Conservation (phyloP, 2,113 vertebrate species). For the Tetrax tetrax region DNA sequence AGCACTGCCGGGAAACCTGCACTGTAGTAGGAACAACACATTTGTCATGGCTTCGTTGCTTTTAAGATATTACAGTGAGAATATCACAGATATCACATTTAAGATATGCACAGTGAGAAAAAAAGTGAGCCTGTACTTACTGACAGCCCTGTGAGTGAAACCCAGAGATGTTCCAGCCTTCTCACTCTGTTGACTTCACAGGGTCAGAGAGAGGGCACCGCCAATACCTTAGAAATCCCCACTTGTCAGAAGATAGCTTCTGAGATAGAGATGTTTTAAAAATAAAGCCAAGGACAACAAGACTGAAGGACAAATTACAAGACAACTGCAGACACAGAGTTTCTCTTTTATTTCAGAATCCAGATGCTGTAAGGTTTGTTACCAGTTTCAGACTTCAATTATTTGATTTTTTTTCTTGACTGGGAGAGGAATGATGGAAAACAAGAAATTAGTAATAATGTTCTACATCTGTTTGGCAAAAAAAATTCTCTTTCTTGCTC, state of each 20-base stretch:
- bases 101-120: neutral
- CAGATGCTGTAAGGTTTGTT: neutral
- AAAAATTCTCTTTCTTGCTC: neutral
- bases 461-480: conserved; percentile 58
- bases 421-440: conserved; percentile 23
- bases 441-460: conserved; percentile 40
- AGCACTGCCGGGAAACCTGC: neutral
- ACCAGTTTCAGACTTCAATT: neutral
- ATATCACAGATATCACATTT: no score
- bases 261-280: neutral
- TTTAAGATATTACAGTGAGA: neutral
- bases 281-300: neutral
- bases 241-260: neutral
- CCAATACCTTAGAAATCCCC: conserved; percentile 19
- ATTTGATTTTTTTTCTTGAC: conserved; percentile 19
- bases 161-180: neutral
- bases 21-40: neutral
- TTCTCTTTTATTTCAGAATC: conserved; percentile 30
- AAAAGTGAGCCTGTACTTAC: neutral
- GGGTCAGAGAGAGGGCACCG: neutral
- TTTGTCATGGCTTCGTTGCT: neutral
- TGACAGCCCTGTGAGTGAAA: neutral
- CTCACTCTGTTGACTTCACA: neutral
- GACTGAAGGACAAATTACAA: neutral
- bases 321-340: neutral